Evolutionary conservation across 1,140 invertebrate genomes (phyloP), one percentile per base, ranked within the genome.

Genomic region (Metaphire vulgaris): DNA sequence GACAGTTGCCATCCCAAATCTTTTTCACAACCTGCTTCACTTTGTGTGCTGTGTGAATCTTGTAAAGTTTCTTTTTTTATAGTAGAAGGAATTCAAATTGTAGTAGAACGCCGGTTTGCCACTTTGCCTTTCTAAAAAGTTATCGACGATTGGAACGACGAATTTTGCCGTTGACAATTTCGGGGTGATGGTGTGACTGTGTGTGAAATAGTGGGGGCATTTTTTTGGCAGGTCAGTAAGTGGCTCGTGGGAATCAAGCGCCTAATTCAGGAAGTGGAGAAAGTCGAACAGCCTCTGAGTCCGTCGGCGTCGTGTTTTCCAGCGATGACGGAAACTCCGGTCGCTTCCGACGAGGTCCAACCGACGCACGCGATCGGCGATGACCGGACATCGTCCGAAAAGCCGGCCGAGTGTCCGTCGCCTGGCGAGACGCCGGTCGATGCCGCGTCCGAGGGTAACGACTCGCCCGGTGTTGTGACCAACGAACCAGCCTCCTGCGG

Each of bases 211-310:
- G n/a, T n/a, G n/a, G n/a, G n/a, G n/a, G n/a, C n/a, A n/a, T n/a
- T 74, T 31, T 21, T 15, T 33, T 72, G 72, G 12, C 68, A 77
- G 77, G 78, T 79, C 29, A 72, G 76, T 26, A 73, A 33, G 28
- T 79, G 78, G 78, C 68, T 79, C 76, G 78, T 79, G 30, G 78
- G 78, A 16, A 69, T 79, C n/a, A 79, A 79, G 68, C 64, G 72
- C 28, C 33, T 79, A 65, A 77, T 79, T n/a, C 72, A 75, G 28
- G 78, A 79, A 33, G 76, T 72, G 14, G 33, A 76, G 26, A 74
- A 74, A 1, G 64, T 64, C 28, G 66, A 56, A 2, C 73, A 76
- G n/a, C 77, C 77, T 14, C 21, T 75, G 1, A 75, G 77, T 74
- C 77, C 77, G 33, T 73, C 72, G 0, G 30, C 26, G 0, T 33